Percentiles rank a stretch among this genome's conserved stretches.
phyloP scores from a whole-genome alignment of 2,888 invertebrate species.

The Schrankia costaestrigalis region DNA sequence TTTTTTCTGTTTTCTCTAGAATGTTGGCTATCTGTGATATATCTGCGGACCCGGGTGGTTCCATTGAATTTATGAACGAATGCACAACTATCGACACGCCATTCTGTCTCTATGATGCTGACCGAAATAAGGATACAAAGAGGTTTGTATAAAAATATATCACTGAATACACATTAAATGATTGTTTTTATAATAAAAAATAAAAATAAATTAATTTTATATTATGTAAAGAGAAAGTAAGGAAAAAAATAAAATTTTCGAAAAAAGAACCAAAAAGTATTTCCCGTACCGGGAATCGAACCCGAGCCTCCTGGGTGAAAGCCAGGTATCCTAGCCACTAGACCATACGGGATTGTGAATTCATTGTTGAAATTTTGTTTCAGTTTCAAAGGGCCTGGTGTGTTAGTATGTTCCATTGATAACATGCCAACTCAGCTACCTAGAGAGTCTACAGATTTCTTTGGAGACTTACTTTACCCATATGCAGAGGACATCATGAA shows the following conservation, averaged over 20 bases:
- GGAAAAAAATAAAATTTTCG: background rate
- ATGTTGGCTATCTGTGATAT: constrained; percentile 99
- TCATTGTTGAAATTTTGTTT: constrained; percentile 11
- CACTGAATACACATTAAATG: background rate
- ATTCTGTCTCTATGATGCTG: constrained; percentile 99
- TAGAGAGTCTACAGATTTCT: constrained; percentile 97
- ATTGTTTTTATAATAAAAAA: background rate
- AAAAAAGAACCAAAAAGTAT: background rate
- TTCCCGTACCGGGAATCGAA: constrained; percentile 84
- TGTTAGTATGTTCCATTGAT: constrained; percentile 99
- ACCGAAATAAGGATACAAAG: constrained; percentile 97
- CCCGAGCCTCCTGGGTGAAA: constrained; percentile 88
- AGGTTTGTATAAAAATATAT: constrained; percentile 70
- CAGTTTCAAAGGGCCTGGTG: constrained; percentile 97
- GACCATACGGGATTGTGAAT: constrained; percentile 4
- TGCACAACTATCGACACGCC: constrained; percentile 99
- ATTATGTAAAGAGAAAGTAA: background rate
- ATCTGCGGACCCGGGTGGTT: constrained; percentile 98
- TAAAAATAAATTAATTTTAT: background rate
- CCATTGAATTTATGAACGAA: constrained; percentile 99
- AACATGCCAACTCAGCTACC: constrained; percentile 99
- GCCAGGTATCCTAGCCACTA: constrained; percentile 84
- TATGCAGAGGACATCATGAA: constrained; percentile 93
- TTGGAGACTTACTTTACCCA: constrained; percentile 95
- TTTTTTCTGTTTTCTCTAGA: constrained; percentile 56